phyloP scores from a whole-genome alignment of 2,888 invertebrate species.

The Metellina segmentata region DNA sequence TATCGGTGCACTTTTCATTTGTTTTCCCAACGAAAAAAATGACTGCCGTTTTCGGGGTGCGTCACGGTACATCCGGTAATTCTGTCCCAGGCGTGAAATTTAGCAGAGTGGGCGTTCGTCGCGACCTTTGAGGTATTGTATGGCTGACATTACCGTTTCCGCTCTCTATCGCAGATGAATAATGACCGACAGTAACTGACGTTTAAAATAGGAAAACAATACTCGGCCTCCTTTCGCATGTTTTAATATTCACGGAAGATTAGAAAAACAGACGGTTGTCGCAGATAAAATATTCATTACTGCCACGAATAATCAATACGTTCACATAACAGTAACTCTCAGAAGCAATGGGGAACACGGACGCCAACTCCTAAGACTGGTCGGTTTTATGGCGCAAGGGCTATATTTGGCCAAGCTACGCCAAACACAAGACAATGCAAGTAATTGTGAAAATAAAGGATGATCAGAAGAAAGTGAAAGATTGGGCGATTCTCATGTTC shows the following conservation, averaged over 20 bases:
- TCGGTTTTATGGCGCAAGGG: no score
- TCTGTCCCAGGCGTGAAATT: neutral
- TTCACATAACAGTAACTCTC: no score
- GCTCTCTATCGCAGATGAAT: neutral
- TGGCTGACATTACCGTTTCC: neutral
- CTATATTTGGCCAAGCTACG: no score
- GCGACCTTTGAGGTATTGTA: neutral
- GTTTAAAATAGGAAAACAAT: neutral
- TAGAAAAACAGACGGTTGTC: no score
- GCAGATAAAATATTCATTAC: no score
- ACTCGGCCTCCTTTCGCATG: neutral
- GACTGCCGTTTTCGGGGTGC: neutral
- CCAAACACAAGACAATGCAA: no score
- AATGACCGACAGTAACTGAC: neutral
- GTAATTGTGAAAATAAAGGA: no score
- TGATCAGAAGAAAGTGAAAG: no score
- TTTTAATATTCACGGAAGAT: neutral
- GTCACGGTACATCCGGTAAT: neutral
- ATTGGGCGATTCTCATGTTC: no score
- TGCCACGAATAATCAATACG: no score
- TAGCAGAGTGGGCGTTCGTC: neutral
- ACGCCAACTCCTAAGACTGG: no score
- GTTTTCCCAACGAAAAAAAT: neutral
- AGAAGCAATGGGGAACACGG: no score
- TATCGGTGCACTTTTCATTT: neutral